A percentile compares a stretch with the other conserved stretches of the same genome.
Evolutionary conservation across 2,888 invertebrate genomes (phyloP).

Genomic region (Drosophila buzzatii): DNA sequence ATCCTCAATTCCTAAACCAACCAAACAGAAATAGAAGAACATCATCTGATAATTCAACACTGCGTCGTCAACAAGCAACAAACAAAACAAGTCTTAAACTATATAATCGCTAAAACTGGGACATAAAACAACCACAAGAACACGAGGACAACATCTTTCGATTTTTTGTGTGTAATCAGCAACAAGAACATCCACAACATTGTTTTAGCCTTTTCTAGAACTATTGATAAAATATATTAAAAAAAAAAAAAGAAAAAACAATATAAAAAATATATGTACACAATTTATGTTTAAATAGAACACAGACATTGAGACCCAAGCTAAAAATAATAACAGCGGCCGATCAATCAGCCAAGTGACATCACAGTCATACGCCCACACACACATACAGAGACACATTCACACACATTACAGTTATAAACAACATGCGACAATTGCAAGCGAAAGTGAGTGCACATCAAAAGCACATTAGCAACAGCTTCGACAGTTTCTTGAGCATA

Average conservation of each 20-base stretch:
- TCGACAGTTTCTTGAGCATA: slow-evolving; percentile 47
- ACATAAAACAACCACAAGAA: slow-evolving; percentile 41
- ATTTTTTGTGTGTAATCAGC: slow-evolving; percentile 54
- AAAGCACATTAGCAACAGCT: slow-evolving; percentile 20
- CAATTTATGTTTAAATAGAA: slow-evolving; percentile 76
- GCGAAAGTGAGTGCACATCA: slow-evolving; percentile 4
- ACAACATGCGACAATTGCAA: slow-evolving; percentile 23
- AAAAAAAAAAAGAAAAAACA: slow-evolving; percentile 74
- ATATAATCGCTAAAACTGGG: slow-evolving; percentile 56
- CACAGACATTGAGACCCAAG: slow-evolving; percentile 17
- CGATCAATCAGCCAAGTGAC: slow-evolving; percentile 25
- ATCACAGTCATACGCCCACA: slow-evolving; percentile 11
- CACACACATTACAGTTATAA: neutral
- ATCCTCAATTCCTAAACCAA: slow-evolving; percentile 26
- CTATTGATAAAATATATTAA: slow-evolving; percentile 83
- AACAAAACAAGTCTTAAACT: slow-evolving; percentile 45
- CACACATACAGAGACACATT: neutral
- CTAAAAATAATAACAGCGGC: slow-evolving; percentile 43
- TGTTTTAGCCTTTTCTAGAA: slow-evolving; percentile 85
- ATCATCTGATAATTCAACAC: slow-evolving; percentile 51
- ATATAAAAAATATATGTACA: slow-evolving; percentile 73
- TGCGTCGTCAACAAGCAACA: slow-evolving; percentile 79
- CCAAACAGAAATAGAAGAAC: slow-evolving; percentile 28
- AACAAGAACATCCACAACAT: slow-evolving; percentile 62
- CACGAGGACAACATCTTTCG: slow-evolving; percentile 55